phyloP scores from a whole-genome alignment of 2,888 invertebrate species.

The Eubasilissa splendida region DNA sequence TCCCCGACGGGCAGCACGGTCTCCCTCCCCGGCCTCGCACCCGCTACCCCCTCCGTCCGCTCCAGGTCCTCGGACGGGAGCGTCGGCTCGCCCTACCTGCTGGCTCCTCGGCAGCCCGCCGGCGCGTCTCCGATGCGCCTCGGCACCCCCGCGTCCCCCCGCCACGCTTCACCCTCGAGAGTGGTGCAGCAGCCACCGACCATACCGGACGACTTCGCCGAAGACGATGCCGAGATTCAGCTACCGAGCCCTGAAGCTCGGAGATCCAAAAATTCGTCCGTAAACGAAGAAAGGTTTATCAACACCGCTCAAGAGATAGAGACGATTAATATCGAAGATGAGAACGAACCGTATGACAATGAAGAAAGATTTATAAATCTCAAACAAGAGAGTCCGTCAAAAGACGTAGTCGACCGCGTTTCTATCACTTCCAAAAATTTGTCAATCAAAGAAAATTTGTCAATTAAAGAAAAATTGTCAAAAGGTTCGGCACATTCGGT shows the following conservation, averaged over 20 bases:
- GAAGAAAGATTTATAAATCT: conserved; percentile 59
- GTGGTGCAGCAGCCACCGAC: conserved; percentile 34
- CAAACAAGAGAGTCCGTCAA: conserved; percentile 50
- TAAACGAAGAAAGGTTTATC: conserved; percentile 51
- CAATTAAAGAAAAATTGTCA: conserved; percentile 37
- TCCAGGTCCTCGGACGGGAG: conserved; percentile 59
- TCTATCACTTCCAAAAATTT: conserved; percentile 37
- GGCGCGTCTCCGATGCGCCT: neutral
- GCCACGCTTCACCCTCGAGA: conserved; percentile 11
- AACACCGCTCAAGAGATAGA: conserved; percentile 55
- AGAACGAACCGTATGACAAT: conserved; percentile 35
- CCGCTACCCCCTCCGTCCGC: conserved; percentile 4
- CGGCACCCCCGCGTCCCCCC: neutral
- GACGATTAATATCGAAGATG: conserved; percentile 46
- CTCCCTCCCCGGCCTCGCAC: conserved; percentile 31
- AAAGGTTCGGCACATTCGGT: conserved; percentile 42
- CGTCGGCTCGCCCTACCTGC: conserved; percentile 68
- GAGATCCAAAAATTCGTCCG: conserved; percentile 48
- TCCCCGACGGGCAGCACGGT: conserved; percentile 46
- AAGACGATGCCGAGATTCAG: conserved; percentile 39
- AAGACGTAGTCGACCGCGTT: conserved; percentile 39
- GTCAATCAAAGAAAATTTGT: conserved; percentile 32
- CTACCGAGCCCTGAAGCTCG: conserved; percentile 47
- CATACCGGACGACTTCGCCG: conserved; percentile 20
- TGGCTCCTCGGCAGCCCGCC: conserved; percentile 63